Evolutionary conservation across 2,113 vertebrate species (phyloP).

Genomic region (Grallaria varia): DNA sequence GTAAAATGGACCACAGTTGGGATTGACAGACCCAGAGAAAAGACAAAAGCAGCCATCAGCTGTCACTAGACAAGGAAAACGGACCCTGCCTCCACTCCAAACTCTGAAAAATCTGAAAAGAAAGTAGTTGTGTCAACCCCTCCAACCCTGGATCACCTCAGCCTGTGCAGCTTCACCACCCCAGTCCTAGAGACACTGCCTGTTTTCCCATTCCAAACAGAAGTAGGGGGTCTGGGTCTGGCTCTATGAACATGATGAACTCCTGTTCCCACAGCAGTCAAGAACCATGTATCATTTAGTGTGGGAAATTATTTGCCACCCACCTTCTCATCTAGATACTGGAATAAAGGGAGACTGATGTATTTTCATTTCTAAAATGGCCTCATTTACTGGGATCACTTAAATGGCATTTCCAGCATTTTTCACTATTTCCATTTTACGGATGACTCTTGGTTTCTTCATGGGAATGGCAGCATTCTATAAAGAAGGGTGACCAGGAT

Average conservation of each 20-base stretch:
- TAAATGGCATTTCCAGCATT: neutral
- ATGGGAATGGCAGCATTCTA: neutral
- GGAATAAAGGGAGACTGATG: neutral
- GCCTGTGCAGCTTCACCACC: neutral
- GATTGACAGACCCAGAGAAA: conserved; percentile 1
- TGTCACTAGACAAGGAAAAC: neutral
- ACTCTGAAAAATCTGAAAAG: neutral
- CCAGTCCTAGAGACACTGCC: neutral
- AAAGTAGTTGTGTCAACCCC: neutral
- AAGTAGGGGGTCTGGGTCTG: neutral
- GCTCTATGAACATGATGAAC: neutral
- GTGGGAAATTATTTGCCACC: neutral
- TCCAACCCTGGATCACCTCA: neutral
- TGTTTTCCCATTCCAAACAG: neutral
- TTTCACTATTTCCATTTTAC: neutral
- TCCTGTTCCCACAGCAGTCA: neutral
- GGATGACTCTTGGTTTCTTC: neutral
- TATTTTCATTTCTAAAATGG: neutral
- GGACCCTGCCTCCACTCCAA: neutral
- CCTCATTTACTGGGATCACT: neutral
- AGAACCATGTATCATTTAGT: neutral
- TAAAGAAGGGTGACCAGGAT: neutral
- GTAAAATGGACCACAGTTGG: neutral
- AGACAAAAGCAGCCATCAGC: neutral
- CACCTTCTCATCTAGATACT: neutral